Evolutionary conservation across 2,113 vertebrate species (phyloP).

Genomic region (Uria aalge): DNA sequence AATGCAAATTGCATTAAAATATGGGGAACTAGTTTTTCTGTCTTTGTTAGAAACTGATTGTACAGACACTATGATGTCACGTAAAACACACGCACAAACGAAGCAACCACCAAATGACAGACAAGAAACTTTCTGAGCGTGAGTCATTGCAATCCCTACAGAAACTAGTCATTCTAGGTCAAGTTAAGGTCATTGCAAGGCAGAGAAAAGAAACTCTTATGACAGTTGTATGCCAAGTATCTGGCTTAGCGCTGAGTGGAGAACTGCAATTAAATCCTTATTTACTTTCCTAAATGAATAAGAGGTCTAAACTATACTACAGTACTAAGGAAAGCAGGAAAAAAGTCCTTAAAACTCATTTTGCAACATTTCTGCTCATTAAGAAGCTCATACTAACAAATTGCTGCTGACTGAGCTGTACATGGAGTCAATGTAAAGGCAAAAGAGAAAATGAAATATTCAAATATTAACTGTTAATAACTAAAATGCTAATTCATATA

Average conservation of each 20-base stretch:
- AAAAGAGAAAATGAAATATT: not conserved
- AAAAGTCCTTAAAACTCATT: not conserved
- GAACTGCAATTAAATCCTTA: not conserved
- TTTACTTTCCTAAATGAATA: not conserved
- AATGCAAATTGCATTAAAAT: not conserved
- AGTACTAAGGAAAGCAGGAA: not conserved
- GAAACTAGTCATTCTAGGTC: conserved; percentile 5
- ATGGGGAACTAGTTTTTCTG: not conserved
- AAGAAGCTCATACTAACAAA: not conserved
- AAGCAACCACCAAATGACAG: not conserved
- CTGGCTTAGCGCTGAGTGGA: not conserved
- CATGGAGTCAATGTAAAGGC: not conserved
- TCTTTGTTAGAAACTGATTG: not conserved
- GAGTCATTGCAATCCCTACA: not conserved
- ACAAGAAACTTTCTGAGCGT: not conserved
- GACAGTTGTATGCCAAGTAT: not conserved
- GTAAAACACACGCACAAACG: not conserved
- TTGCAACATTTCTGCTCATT: not conserved
- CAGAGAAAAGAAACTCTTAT: not conserved
- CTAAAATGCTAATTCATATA: not conserved
- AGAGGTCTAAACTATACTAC: not conserved
- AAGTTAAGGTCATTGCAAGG: conserved; percentile 22
- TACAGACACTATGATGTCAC: not conserved
- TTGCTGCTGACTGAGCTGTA: not conserved
- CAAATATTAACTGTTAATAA: not conserved